A percentile compares a stretch with the other conserved stretches of the same genome.
phyloP scores from a whole-genome alignment of 2,113 vertebrate genomes.

The Percopsis transmontana region DNA sequence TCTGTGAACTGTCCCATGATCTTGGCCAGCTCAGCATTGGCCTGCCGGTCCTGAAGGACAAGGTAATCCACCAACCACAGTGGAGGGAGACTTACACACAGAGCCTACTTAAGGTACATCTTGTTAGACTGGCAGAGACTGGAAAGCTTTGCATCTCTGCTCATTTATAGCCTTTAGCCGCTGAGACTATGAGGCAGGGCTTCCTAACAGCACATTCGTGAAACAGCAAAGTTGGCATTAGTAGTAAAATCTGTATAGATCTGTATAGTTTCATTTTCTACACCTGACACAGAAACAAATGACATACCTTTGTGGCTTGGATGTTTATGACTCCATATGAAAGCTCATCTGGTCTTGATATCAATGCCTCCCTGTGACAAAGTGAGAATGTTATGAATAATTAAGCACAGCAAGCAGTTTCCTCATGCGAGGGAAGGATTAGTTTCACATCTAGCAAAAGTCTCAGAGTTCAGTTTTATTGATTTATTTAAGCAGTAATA shows the following conservation, averaged over 20 bases:
- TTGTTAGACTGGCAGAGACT: slow-evolving; percentile 12
- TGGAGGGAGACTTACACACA: slow-evolving; percentile 7
- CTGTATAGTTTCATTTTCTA: no score
- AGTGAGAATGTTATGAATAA: slow-evolving; percentile 19
- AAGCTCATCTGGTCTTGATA: slow-evolving; percentile 87
- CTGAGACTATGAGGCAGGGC: slow-evolving; percentile 6
- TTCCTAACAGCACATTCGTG: background rate
- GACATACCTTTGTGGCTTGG: slow-evolving; percentile 88
- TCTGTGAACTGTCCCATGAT: slow-evolving; percentile 91
- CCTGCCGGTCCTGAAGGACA: slow-evolving; percentile 83
- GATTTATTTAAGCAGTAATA: no score
- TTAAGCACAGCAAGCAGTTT: background rate
- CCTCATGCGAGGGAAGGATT: background rate
- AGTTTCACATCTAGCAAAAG: background rate
- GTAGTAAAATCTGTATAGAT: no score
- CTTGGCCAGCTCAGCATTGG: slow-evolving; percentile 83
- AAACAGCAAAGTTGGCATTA: no score
- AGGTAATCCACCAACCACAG: slow-evolving; percentile 26
- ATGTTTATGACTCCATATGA: slow-evolving; percentile 91
- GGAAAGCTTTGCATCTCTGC: slow-evolving; percentile 28
- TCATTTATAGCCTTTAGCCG: slow-evolving; percentile 19
- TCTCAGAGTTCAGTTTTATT: no score
- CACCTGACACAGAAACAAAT: background rate
- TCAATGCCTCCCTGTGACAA: slow-evolving; percentile 83
- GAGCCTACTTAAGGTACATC: slow-evolving; percentile 39